Percentiles rank a stretch among this genome's conserved stretches.
Conservation (phyloP, 2,797 vertebrate genomes). For the Sebastes hopkinsi region DNA sequence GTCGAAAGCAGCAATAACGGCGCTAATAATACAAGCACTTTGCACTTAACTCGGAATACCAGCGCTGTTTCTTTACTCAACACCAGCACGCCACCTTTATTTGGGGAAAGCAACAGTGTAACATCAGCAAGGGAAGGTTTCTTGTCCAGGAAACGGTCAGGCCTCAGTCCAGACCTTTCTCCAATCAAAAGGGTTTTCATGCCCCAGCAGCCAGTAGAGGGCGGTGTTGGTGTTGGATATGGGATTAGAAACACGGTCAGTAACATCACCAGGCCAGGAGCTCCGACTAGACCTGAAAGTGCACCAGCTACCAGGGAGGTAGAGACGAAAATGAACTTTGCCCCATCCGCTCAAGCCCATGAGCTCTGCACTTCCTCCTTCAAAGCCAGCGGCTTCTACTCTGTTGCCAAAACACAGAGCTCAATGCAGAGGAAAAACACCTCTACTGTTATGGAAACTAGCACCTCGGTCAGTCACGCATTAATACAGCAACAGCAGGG, state of each 20-base stretch:
- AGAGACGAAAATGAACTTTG: slow-evolving; percentile 76
- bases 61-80: slow-evolving; percentile 79
- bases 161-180: slow-evolving; percentile 86
- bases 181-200: slow-evolving; percentile 91
- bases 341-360: slow-evolving; percentile 64
- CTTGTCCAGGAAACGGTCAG: slow-evolving; percentile 89
- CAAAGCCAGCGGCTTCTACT: slow-evolving; percentile 80
- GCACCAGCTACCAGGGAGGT: slow-evolving; percentile 82
- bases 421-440: slow-evolving; percentile 70
- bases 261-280: slow-evolving; percentile 76
- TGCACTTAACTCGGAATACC: slow-evolving; percentile 82
- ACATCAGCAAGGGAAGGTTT: slow-evolving; percentile 81
- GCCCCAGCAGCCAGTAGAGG: slow-evolving; percentile 80
- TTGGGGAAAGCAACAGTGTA: slow-evolving; percentile 72
- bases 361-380: slow-evolving; percentile 77
- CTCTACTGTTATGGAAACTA: slow-evolving; percentile 83
- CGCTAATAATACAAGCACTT: slow-evolving; percentile 73
- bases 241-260: slow-evolving; percentile 54
- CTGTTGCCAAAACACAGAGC: slow-evolving; percentile 77
- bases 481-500: slow-evolving; percentile 67
- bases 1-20: slow-evolving; percentile 79
- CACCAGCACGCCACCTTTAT: slow-evolving; percentile 80
- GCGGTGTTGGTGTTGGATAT: slow-evolving; percentile 73
- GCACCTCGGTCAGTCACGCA: slow-evolving; percentile 73
- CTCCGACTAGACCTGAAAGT: slow-evolving; percentile 82